A percentile compares a stretch with the other conserved stretches of the same genome.
These are phyloP conservation scores for Macrotis lagotis DNA, from an alignment of 2,113 vertebrate species.

Conservation along the genomic window DNA sequence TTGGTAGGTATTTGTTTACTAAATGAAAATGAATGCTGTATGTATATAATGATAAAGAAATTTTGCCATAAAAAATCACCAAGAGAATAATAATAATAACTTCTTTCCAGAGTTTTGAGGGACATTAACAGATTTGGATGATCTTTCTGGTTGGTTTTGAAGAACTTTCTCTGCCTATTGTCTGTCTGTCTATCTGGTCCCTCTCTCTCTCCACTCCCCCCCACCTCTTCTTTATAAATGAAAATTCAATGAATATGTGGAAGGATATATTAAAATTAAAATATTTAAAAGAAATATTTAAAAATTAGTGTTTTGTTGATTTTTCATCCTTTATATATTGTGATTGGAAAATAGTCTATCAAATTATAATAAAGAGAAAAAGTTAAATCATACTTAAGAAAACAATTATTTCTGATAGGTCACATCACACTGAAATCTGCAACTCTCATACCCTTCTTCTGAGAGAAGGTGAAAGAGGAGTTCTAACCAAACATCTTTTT, in stretches of 20 bases:
- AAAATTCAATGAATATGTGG: background rate
- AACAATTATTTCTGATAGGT: background rate
- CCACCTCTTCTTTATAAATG: background rate
- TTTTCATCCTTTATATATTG: background rate
- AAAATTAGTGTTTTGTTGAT: background rate
- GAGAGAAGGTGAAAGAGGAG: background rate
- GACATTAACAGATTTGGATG: no score
- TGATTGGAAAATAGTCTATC: background rate
- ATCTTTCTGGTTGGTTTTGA: no score
- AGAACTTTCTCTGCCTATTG: no score
- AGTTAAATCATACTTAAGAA: background rate
- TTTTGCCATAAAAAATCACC: no score
- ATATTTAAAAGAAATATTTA: background rate
- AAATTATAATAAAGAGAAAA: background rate
- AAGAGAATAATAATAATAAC: no score
- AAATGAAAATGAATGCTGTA: no score
- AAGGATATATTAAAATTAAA: background rate
- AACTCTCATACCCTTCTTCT: background rate
- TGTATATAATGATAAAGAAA: no score
- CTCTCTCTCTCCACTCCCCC: no score
- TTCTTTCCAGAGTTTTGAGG: no score
- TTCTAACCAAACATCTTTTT: background rate
- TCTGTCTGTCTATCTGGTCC: no score
- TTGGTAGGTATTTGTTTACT: no score
- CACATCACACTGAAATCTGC: no score